phyloP scores from a whole-genome alignment of 2,888 invertebrate species.

The Dynastes maya region DNA sequence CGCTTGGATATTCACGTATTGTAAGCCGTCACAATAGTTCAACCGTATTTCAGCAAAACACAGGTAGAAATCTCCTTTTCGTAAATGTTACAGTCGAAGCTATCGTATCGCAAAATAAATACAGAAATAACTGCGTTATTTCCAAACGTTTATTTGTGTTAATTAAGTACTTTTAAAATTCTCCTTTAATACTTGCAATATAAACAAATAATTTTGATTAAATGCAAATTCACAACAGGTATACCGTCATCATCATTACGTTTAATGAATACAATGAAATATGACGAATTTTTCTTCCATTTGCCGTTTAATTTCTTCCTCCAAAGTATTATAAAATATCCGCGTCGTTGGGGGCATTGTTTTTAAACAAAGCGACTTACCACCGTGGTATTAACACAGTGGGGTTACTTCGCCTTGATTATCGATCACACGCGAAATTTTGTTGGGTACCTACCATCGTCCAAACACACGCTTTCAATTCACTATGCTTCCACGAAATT shows the following conservation, averaged over 20 bases:
- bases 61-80: constrained; percentile 8
- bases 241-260: no score
- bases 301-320: no score
- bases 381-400: constrained; percentile 3
- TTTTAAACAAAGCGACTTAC: constrained; percentile 38
- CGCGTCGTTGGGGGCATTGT: constrained; percentile 11
- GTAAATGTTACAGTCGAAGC: background rate
- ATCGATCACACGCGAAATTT: constrained; percentile 44
- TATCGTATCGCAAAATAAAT: background rate
- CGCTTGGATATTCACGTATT: background rate
- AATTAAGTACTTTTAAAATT: no score
- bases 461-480: constrained; percentile 11
- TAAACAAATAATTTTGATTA: no score
- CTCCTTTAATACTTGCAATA: no score
- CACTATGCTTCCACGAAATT: constrained; percentile 12
- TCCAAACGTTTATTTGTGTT: no score
- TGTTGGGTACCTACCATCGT: constrained; percentile 1
- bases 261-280: no score
- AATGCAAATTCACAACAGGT: no score
- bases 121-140: no score
- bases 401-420: constrained; percentile 32
- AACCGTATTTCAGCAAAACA: background rate
- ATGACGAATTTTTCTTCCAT: no score
- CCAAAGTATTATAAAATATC: background rate
- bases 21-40: constrained; percentile 1